A percentile compares a stretch with the other conserved stretches of the same genome.
phyloP scores from a whole-genome alignment of 2,888 invertebrate genomes.

The Teinopalpus imperialis region DNA sequence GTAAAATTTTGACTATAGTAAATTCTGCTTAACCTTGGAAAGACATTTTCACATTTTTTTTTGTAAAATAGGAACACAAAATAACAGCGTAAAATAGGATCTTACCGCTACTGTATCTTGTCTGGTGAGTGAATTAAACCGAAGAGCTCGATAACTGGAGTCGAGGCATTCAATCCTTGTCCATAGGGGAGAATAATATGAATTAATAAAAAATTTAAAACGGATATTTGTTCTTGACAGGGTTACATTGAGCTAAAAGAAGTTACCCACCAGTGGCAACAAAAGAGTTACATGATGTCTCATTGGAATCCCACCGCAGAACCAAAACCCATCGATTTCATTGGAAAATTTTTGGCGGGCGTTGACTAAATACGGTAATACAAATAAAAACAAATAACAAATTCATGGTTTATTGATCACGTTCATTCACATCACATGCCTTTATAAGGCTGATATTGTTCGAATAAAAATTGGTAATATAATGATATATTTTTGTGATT shows the following conservation, averaged over 20 bases:
- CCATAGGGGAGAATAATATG: no score
- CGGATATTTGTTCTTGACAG: constrained; percentile 80
- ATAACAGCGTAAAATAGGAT: no score
- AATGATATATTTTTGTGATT: constrained; percentile 2
- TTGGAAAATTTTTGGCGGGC: constrained; percentile 92
- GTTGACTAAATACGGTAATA: constrained; percentile 1
- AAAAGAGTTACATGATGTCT: constrained; percentile 91
- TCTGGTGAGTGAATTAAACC: no score
- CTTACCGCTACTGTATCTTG: no score
- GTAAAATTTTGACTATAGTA: constrained; percentile 62
- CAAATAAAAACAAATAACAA: constrained; percentile 44
- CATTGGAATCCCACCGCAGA: constrained; percentile 91
- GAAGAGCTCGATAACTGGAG: no score
- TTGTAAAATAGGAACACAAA: no score
- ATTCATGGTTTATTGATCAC: constrained; percentile 64
- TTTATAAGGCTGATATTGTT: constrained; percentile 47
- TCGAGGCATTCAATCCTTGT: no score
- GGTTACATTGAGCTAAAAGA: constrained; percentile 97
- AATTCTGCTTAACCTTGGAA: not conserved
- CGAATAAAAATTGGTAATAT: constrained; percentile 1
- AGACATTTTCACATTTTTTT: no score
- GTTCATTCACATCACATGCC: constrained; percentile 65
- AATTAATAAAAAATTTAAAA: no score
- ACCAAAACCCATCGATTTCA: constrained; percentile 91
- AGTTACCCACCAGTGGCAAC: constrained; percentile 91